Evolutionary conservation across 2,113 vertebrate species (phyloP).

Genomic region (Pao palembangensis): DNA sequence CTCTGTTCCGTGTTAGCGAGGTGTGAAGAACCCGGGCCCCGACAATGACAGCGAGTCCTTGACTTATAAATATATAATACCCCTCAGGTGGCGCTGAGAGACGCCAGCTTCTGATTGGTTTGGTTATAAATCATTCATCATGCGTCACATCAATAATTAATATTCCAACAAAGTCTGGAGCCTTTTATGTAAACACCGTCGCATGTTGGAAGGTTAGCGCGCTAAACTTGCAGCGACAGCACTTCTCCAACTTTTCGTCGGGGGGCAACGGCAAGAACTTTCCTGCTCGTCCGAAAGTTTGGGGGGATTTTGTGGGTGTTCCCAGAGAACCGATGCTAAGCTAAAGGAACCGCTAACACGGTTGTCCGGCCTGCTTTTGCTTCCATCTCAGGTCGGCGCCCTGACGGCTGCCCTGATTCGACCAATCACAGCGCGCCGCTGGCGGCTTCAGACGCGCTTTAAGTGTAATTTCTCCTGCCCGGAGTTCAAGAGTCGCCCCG

Average conservation of each 20-base stretch:
- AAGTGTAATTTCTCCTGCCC: too few species aligned
- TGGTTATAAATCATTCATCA: constrained; percentile 82
- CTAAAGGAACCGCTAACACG: background rate
- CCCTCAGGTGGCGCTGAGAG: constrained; percentile 70
- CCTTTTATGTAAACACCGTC: constrained; percentile 81
- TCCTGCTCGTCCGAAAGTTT: constrained; percentile 3
- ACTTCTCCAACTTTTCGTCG: constrained; percentile 75
- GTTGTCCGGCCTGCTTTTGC: background rate
- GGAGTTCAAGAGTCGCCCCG: too few species aligned
- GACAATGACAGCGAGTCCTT: constrained; percentile 80
- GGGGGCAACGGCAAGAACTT: constrained; percentile 46
- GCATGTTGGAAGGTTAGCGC: constrained; percentile 72
- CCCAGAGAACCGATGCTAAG: background rate
- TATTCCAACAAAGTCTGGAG: constrained; percentile 73
- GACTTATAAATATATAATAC: constrained; percentile 81
- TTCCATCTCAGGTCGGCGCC: too few species aligned
- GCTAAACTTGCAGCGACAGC: constrained; percentile 73
- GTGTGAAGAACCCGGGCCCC: constrained; percentile 56
- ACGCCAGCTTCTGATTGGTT: constrained; percentile 78
- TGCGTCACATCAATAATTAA: constrained; percentile 79
- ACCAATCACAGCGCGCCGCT: too few species aligned
- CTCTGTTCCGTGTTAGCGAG: constrained; percentile 54
- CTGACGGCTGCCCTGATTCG: too few species aligned
- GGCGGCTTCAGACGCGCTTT: too few species aligned
- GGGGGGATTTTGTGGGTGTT: background rate